These are phyloP conservation scores for Rhinatrema bivittatum DNA, from an alignment of 2,797 vertebrate species.

Conservation along the genomic window DNA sequence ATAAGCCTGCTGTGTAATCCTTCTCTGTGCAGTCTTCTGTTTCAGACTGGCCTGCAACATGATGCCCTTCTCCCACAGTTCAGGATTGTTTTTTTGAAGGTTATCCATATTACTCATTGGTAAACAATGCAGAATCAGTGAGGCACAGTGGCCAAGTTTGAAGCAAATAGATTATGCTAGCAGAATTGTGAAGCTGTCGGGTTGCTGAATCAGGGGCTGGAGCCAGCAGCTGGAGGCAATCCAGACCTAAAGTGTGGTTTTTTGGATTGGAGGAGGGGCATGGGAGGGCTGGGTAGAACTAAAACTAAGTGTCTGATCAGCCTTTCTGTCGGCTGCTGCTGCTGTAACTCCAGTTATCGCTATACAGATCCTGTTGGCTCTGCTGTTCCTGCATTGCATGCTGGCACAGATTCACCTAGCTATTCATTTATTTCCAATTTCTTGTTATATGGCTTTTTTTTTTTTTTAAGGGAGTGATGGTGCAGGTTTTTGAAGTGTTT, in stretches of 20 bases:
- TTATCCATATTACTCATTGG: slow-evolving; percentile 33
- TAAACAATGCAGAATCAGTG: slow-evolving; percentile 57
- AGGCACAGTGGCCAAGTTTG: slow-evolving; percentile 39
- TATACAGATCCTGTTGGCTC: slow-evolving; percentile 22
- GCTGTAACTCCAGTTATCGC: slow-evolving; percentile 27
- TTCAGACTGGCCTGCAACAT: background rate
- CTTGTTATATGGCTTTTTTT: slow-evolving; percentile 39
- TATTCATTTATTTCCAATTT: slow-evolving; percentile 25
- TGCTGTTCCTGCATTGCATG: slow-evolving; percentile 18
- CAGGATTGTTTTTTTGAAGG: slow-evolving; percentile 24
- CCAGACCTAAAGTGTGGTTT: slow-evolving; percentile 70
- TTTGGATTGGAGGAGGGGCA: slow-evolving; percentile 37
- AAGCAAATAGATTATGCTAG: slow-evolving; percentile 58
- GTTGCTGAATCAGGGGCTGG: slow-evolving; percentile 80
- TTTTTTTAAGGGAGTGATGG: slow-evolving; percentile 49
- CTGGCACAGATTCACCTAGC: slow-evolving; percentile 45
- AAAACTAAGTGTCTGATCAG: slow-evolving; percentile 63
- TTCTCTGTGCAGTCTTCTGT: accelerated
- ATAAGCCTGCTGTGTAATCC: too few species aligned
- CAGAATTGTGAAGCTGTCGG: slow-evolving; percentile 52
- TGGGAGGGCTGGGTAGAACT: slow-evolving; percentile 44
- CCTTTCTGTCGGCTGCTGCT: slow-evolving; percentile 55
- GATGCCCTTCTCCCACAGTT: background rate
- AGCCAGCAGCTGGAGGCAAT: slow-evolving; percentile 72
- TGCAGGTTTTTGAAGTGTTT: slow-evolving; percentile 49